These are phyloP conservation scores for Lasioglossum calceatum DNA, from an alignment of 2,888 invertebrate species.

Conservation along the genomic window DNA sequence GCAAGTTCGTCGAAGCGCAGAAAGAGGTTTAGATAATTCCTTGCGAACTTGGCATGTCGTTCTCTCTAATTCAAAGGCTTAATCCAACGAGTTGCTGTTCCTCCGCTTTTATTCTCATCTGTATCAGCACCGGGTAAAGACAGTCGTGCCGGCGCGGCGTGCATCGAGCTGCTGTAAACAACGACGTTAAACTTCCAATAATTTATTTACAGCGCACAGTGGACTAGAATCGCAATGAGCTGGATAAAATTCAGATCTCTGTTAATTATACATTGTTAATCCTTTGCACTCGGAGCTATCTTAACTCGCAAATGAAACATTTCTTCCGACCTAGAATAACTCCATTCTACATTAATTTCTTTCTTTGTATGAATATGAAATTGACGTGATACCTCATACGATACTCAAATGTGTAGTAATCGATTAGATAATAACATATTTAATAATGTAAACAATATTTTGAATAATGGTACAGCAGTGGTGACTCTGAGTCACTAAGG, in stretches of 20 bases:
- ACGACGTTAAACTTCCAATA: constrained; percentile 7
- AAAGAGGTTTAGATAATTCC: constrained; percentile 63
- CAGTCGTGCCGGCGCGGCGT: background rate
- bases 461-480: too few species aligned
- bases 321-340: too few species aligned
- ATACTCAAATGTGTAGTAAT: too few species aligned
- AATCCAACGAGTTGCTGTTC: constrained; percentile 26
- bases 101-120: constrained; percentile 39
- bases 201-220: background rate
- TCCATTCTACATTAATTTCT: too few species aligned
- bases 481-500: too few species aligned
- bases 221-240: too few species aligned
- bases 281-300: too few species aligned
- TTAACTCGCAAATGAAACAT: too few species aligned
- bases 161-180: constrained; percentile 25
- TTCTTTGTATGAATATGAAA: too few species aligned
- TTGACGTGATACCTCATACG: too few species aligned
- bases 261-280: background rate
- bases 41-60: constrained; percentile 59
- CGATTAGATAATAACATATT: too few species aligned
- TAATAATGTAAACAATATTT: too few species aligned
- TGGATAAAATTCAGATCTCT: background rate
- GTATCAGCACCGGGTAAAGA: constrained; percentile 5
- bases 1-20: constrained; percentile 52
- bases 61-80: constrained; percentile 57